Evolutionary conservation across 2,113 vertebrate species (phyloP).

Genomic region (Acrocephalus kingi): DNA sequence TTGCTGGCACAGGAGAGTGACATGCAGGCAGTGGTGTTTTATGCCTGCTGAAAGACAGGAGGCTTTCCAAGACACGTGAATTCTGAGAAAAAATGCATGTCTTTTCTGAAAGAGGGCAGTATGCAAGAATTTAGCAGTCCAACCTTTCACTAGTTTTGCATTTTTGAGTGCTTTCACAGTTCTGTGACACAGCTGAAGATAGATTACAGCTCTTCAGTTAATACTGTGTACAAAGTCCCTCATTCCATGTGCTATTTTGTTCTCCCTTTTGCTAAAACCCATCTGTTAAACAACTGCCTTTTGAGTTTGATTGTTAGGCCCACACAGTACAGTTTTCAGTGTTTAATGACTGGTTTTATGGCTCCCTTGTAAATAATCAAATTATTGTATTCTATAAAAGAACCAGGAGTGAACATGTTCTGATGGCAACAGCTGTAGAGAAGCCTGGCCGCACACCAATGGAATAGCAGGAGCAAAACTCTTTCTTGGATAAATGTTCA

Average conservation of each 20-base stretch:
- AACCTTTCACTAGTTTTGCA: neutral
- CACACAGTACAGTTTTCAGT: neutral
- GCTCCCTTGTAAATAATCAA: neutral
- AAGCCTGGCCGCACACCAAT: neutral
- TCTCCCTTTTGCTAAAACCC: neutral
- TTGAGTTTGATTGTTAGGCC: neutral
- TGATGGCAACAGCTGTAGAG: neutral
- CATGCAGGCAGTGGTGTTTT: neutral
- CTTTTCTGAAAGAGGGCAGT: neutral
- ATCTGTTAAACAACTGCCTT: neutral
- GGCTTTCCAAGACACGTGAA: neutral
- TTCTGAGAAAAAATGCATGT: neutral
- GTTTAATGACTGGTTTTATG: neutral
- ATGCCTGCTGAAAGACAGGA: neutral
- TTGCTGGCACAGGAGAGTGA: accelerated
- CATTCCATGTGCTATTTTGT: neutral
- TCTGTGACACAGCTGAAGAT: neutral
- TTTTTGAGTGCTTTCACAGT: neutral
- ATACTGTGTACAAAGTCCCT: neutral
- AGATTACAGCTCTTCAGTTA: neutral
- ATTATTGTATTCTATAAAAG: neutral
- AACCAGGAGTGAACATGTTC: neutral
- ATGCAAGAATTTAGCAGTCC: neutral
- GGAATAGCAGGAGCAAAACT: neutral
- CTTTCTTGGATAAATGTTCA: neutral